Evolutionary conservation across 1,140 invertebrate genomes (phyloP).

Genomic region (Drosophila sturtevanti): DNA sequence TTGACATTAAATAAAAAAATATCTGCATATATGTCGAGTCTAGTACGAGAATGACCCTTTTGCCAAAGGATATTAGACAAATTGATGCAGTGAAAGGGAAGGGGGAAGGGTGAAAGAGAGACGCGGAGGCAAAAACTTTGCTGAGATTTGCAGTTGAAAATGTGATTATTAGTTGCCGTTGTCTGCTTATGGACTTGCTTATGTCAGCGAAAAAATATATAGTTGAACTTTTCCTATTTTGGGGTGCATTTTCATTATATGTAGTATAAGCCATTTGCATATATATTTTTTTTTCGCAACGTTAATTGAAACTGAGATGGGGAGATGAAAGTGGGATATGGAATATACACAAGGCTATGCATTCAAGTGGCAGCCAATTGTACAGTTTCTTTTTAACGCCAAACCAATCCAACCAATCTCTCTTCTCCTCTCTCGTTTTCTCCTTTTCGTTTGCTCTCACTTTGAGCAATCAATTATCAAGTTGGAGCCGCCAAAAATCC

Average conservation of each 20-base stretch:
- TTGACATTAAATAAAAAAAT: slow-evolving; percentile 48
- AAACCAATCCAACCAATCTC: too few species aligned
- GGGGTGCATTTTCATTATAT: slow-evolving; percentile 44
- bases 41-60: background rate
- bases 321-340: background rate
- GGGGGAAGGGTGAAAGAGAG: background rate
- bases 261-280: slow-evolving; percentile 23
- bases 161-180: slow-evolving; percentile 7
- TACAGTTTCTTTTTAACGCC: background rate
- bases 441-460: slow-evolving; percentile 5
- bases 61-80: slow-evolving; percentile 57
- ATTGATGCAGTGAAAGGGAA: slow-evolving; percentile 37
- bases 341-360: background rate
- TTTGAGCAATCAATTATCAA: slow-evolving; percentile 66
- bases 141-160: background rate
- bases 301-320: slow-evolving; percentile 63
- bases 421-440: background rate
- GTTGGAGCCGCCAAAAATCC: slow-evolving; percentile 54
- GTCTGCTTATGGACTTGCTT: slow-evolving; percentile 48
- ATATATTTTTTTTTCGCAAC: background rate
- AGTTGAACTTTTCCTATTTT: slow-evolving; percentile 8
- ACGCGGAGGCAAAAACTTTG: slow-evolving; percentile 14
- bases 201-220: slow-evolving; percentile 20
- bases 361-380: background rate
- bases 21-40: slow-evolving; percentile 36